A percentile compares a stretch with the other conserved stretches of the same genome.
Conservation (phyloP, 1,140 invertebrate genomes). For the Lasaia peninsularis region DNA sequence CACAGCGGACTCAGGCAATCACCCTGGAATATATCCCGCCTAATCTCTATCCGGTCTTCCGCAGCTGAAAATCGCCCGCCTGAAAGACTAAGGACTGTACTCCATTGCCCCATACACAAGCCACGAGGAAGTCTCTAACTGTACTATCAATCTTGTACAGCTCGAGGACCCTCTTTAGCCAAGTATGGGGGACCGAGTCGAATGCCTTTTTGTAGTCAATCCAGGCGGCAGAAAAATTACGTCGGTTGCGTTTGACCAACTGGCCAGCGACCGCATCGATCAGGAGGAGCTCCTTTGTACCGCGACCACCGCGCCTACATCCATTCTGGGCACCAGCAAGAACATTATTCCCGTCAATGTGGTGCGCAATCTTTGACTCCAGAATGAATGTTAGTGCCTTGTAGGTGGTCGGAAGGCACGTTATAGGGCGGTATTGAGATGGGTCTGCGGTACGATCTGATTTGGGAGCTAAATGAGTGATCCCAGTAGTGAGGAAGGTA, state of each 20-base stretch:
- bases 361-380: background rate
- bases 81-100: constrained; percentile 16
- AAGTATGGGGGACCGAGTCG: too few species aligned
- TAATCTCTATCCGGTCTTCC: background rate
- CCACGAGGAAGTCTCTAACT: constrained; percentile 17
- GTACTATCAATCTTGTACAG: constrained; percentile 18
- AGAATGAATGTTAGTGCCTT: background rate
- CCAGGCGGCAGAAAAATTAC: too few species aligned
- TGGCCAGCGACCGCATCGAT: background rate
- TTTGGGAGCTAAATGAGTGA: background rate
- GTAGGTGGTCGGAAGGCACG: background rate
- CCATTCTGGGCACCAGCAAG: background rate
- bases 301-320: background rate
- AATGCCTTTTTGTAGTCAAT: too few species aligned
- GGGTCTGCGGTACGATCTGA: background rate
- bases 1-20: too few species aligned
- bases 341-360: background rate
- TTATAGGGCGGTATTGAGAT: background rate
- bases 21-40: background rate
- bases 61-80: background rate
- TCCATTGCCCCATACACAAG: constrained; percentile 25
- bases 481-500: background rate
- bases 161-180: constrained; percentile 12
- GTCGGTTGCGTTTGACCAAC: background rate
- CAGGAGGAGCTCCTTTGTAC: background rate